Evolutionary conservation across 2,797 vertebrate genomes (phyloP).

Genomic region (Poeciliopsis presidionis): DNA sequence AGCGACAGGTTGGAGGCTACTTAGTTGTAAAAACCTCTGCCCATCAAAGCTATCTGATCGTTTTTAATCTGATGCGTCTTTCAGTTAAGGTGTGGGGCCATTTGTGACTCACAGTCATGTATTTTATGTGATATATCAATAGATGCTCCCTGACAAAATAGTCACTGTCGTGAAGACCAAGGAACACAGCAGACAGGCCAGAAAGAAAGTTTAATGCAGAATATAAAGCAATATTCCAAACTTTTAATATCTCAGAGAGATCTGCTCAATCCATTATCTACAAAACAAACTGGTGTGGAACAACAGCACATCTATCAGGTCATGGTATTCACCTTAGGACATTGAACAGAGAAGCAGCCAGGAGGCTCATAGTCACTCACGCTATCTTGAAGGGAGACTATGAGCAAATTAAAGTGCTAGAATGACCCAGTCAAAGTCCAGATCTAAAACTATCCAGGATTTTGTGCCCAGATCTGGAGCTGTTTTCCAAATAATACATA

Average conservation of each 20-base stretch:
- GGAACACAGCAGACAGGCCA: neutral
- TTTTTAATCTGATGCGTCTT: constrained; percentile 9
- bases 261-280: neutral
- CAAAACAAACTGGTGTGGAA: neutral
- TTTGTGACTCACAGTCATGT: constrained; percentile 42
- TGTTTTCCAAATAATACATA: neutral
- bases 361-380: neutral
- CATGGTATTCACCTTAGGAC: neutral
- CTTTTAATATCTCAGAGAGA: neutral
- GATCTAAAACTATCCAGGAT: neutral
- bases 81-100: neutral
- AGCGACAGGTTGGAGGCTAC: constrained; percentile 50
- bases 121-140: neutral
- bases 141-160: neutral
- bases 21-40: constrained; percentile 42
- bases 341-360: neutral
- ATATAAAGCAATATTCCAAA: neutral
- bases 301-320: neutral
- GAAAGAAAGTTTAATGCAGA: neutral
- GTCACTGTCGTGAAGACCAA: neutral
- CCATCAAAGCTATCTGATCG: constrained; percentile 11
- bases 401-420: neutral
- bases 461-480: neutral
- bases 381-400: neutral
- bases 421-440: neutral